phyloP scores from a whole-genome alignment of 1,140 invertebrate genomes.

The Brachionus asplanchnoidis region DNA sequence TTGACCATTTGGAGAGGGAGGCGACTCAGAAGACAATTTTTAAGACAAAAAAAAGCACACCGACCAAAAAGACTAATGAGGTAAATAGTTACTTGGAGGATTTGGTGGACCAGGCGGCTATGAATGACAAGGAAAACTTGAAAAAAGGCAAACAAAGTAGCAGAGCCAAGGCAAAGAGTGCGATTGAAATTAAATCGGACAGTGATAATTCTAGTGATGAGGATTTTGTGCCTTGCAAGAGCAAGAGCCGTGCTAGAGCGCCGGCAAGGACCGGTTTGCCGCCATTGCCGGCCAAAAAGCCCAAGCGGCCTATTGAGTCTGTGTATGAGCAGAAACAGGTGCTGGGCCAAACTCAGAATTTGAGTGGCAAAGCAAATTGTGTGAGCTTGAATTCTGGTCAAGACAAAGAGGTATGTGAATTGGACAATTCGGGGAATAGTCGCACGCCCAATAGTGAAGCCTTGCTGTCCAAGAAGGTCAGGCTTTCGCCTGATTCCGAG shows the following conservation, averaged over 20 bases:
- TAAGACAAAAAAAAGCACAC: not conserved
- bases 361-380: not conserved
- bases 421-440: not conserved
- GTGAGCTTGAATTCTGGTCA: not conserved
- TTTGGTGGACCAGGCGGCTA: not conserved
- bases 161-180: not conserved
- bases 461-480: not conserved
- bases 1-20: not conserved
- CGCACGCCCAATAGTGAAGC: not conserved
- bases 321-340: slow-evolving; percentile 6
- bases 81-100: not conserved
- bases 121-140: not conserved
- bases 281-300: not conserved
- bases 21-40: not conserved
- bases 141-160: not conserved
- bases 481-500: not conserved
- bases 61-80: not conserved
- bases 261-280: not conserved
- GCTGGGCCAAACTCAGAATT: not conserved
- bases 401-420: not conserved
- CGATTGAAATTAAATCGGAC: not conserved
- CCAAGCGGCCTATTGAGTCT: slow-evolving; percentile 8
- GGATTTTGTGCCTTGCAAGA: not conserved
- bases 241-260: not conserved
- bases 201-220: not conserved